Evolutionary conservation across 1,140 invertebrate species (phyloP), one percentile per base, ranked within the genome.

Genomic region (Babylonia areolata): DNA sequence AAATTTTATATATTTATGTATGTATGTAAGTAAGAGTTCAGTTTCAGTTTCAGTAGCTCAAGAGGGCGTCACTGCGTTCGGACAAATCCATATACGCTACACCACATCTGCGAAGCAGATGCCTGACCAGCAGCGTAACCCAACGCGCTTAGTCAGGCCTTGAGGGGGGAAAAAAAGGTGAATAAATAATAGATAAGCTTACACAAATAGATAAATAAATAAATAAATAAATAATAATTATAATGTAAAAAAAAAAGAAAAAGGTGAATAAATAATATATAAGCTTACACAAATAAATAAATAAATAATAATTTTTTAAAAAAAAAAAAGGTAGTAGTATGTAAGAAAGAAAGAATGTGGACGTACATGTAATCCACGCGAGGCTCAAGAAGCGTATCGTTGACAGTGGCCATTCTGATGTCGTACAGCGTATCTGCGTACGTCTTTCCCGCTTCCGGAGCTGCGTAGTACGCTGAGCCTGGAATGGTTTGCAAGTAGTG

Each of bases 381-480:
- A 3, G 71, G 71, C 20, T 35, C 71, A 5, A 15, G 28, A 3
- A 11, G 3, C 6, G 81, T 39, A 0, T 69, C 33, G 58, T 82
- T 84, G 69, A 80, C n/a, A 15, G 87, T 82, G 71, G 88, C 86
- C 33, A 12, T 39, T 83, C 81, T 84, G 42, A 88, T 81, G 69
- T 88, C 85, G 12, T 86, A n/a, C 39, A 89, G 39, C 5, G 88
- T 89, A n/a, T 88, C 51, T 81, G 88, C 88, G 54, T 89, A 89
- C 39, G 80, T 89, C 71, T 84, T 88, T 46, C 78, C 78, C 9
- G 54, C 51, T 83, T 89, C 88, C 40, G 87, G 86, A 31, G 78
- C 71, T 39, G 84, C 84, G 69, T 89, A 89, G 77, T 89, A 89
- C 35, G 86, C 88, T 0, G 88, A 87, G 23, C 88, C 88, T 89